A percentile compares a stretch with the other conserved stretches of the same genome.
phyloP scores from a whole-genome alignment of 2,888 invertebrate genomes.

The Hyalella azteca region DNA sequence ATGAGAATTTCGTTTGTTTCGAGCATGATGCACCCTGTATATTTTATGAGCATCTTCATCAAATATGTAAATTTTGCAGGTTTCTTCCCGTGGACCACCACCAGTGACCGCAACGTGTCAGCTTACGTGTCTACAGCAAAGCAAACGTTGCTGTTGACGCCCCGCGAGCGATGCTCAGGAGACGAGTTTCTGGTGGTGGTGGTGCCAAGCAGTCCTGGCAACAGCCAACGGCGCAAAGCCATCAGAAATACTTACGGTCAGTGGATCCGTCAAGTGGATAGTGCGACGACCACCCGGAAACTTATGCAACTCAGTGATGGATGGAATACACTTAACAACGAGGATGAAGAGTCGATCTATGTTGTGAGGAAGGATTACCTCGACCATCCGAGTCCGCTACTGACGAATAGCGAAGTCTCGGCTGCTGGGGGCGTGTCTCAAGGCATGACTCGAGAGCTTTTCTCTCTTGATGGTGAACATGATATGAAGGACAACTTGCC shows the following conservation, averaged over 20 bases:
- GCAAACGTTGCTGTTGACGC: conserved; percentile 13
- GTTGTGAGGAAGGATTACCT: not conserved
- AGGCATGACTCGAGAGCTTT: too few relatives aligned
- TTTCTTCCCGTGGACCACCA: not conserved
- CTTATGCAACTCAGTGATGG: not conserved
- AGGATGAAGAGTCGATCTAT: too few relatives aligned
- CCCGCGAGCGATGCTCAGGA: not conserved
- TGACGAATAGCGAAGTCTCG: too few relatives aligned
- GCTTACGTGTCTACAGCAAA: not conserved
- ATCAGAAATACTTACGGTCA: conserved; percentile 15
- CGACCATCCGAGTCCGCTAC: not conserved
- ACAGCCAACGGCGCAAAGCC: not conserved
- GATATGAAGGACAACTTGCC: too few relatives aligned
- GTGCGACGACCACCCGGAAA: not conserved
- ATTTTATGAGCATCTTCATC: too few relatives aligned
- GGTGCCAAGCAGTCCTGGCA: conserved; percentile 33
- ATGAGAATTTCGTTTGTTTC: too few relatives aligned
- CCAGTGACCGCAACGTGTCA: conserved; percentile 17
- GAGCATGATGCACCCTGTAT: too few relatives aligned
- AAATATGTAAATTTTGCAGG: too few relatives aligned
- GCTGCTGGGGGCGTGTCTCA: too few relatives aligned
- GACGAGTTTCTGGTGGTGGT: conserved; percentile 32
- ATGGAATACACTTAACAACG: too few relatives aligned
- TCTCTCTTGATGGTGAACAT: too few relatives aligned
- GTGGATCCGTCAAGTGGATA: not conserved